Percentiles rank a stretch among this genome's conserved stretches.
Evolutionary conservation across 2,113 vertebrate species (phyloP).

Genomic region (Synchiropus splendidus): DNA sequence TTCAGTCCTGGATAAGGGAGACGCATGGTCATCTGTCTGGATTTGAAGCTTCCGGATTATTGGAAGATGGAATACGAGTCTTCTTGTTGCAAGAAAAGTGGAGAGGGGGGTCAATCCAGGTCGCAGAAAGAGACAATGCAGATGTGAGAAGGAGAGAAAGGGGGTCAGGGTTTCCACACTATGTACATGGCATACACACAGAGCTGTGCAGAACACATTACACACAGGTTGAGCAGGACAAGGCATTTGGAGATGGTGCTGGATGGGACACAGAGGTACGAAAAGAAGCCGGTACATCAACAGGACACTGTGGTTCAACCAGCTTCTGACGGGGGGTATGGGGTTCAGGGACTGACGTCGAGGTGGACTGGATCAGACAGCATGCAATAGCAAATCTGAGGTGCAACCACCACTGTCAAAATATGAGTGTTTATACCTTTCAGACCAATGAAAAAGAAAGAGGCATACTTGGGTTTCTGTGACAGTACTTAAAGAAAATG

Average conservation of each 20-base stretch:
- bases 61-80: conserved; percentile 2
- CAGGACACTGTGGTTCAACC: conserved; percentile 48
- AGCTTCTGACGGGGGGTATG: conserved; percentile 34
- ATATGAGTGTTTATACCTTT: conserved; percentile 60
- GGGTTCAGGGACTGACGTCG: conserved; percentile 26
- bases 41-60: conserved; percentile 11
- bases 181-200: conserved; percentile 58
- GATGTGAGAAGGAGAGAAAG: conserved; percentile 55
- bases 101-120: conserved; percentile 31
- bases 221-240: conserved; percentile 45
- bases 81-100: conserved; percentile 21
- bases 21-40: conserved; percentile 19
- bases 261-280: conserved; percentile 58
- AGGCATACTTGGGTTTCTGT: conserved; percentile 65
- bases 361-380: conserved; percentile 58
- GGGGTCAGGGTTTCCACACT: conserved; percentile 45
- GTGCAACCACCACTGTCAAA: conserved; percentile 66
- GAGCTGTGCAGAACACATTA: conserved; percentile 57
- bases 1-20: no score
- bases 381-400: conserved; percentile 69
- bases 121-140: conserved; percentile 56
- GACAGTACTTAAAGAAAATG: conserved; percentile 50
- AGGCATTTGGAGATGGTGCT: conserved; percentile 59
- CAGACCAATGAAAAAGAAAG: conserved; percentile 64
- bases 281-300: conserved; percentile 55